phyloP scores from a whole-genome alignment of 1,140 invertebrate genomes.

The Amyelois transitella region DNA sequence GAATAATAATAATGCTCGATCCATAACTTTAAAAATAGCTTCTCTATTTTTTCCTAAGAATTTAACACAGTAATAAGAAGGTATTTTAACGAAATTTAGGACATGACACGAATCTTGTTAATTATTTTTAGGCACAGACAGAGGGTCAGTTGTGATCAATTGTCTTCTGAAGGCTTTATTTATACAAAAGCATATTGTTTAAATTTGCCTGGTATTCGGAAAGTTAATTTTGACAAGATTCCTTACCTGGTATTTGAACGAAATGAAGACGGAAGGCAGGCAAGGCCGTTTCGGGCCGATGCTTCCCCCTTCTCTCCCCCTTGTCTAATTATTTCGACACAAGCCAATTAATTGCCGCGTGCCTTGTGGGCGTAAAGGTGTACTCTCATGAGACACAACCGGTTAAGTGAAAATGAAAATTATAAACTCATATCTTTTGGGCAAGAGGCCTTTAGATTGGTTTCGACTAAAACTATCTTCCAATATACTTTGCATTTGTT shows the following conservation, averaged over 20 bases:
- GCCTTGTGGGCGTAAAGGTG: constrained; percentile 10
- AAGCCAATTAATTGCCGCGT: constrained; percentile 32
- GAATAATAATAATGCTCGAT: too few species aligned
- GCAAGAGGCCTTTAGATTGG: background rate
- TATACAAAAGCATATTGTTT: background rate
- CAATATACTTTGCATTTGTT: too few species aligned
- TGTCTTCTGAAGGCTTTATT: background rate
- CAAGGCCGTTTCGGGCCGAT: background rate
- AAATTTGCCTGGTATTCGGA: background rate
- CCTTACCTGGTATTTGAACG: background rate
- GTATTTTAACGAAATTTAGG: too few species aligned
- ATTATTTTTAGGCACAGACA: background rate
- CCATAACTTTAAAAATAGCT: too few species aligned
- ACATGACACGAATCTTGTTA: background rate
- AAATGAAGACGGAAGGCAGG: constrained; percentile 4
- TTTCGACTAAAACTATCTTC: too few species aligned
- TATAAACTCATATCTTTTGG: background rate
- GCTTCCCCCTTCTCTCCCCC: background rate
- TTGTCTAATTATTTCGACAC: constrained; percentile 33
- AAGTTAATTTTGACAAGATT: background rate
- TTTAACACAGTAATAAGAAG: too few species aligned
- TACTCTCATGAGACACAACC: background rate
- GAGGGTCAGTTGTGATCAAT: background rate
- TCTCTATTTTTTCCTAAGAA: too few species aligned
- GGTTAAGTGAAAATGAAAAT: background rate